A percentile compares a stretch with the other conserved stretches of the same genome.
phyloP scores from a whole-genome alignment of 2,797 vertebrate species.

The Hyperoplus immaculatus region DNA sequence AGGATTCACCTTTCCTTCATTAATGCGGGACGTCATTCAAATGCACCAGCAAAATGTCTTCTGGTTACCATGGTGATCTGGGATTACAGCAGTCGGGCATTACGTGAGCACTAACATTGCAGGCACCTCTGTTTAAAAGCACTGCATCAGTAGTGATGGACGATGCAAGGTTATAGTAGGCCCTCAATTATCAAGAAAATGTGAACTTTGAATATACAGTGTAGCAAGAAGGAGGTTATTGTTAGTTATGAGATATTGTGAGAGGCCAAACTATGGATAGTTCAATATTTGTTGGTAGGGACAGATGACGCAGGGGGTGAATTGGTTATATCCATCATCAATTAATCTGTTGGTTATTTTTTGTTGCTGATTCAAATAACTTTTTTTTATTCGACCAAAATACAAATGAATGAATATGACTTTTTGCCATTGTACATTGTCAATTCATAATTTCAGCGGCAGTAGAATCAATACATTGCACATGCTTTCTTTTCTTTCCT shows the following conservation, averaged over 20 bases:
- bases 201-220: background rate
- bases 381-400: too few species aligned
- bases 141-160: background rate
- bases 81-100: background rate
- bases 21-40: background rate
- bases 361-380: background rate
- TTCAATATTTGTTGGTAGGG: background rate
- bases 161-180: background rate
- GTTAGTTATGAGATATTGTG: background rate
- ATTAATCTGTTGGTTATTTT: background rate
- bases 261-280: background rate
- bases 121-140: background rate
- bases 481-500: too few species aligned
- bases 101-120: conserved; percentile 8
- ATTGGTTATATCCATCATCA: background rate
- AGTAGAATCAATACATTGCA: too few species aligned
- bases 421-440: too few species aligned
- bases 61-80: conserved; percentile 35
- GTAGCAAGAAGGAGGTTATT: background rate
- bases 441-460: too few species aligned
- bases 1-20: background rate
- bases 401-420: too few species aligned
- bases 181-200: background rate
- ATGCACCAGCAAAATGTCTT: conserved; percentile 21
- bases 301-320: background rate